A percentile compares a stretch with the other conserved stretches of the same genome.
These are phyloP conservation scores for Odontomachus brunneus DNA, from an alignment of 1,140 invertebrate species.

Conservation along the genomic window DNA sequence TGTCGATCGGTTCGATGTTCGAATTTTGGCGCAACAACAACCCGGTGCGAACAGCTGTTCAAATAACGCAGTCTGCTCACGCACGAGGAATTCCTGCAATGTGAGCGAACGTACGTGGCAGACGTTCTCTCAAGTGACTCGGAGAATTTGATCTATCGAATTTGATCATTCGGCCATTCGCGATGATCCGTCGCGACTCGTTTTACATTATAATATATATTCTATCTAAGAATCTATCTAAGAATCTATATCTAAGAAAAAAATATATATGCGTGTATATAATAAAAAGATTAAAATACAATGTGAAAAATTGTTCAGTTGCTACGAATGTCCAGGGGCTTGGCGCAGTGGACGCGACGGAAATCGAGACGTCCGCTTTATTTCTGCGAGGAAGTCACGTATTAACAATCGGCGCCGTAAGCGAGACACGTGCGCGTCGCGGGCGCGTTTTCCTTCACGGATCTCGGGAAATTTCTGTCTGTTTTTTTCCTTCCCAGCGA, in stretches of 20 bases:
- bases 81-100: conserved; percentile 34
- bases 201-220: too few species aligned
- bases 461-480: neutral
- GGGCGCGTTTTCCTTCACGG: neutral
- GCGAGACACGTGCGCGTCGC: conserved; percentile 29
- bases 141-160: conserved; percentile 34
- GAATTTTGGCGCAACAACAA: neutral
- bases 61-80: conserved; percentile 51
- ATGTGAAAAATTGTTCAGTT: neutral
- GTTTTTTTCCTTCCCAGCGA: neutral
- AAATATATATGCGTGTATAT: neutral
- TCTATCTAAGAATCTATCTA: too few species aligned
- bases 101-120: neutral
- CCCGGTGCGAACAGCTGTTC: conserved; percentile 46
- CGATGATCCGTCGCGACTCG: too few species aligned
- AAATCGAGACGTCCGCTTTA: conserved; percentile 43
- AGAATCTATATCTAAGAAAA: too few species aligned
- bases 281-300: neutral
- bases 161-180: conserved; percentile 6
- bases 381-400: conserved; percentile 71
- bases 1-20: conserved; percentile 19
- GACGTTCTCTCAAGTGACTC: conserved; percentile 34
- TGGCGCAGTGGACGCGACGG: neutral
- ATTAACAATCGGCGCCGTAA: conserved; percentile 25
- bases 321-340: neutral